phyloP scores from a whole-genome alignment of 2,113 vertebrate genomes.

The Mirza zaza region DNA sequence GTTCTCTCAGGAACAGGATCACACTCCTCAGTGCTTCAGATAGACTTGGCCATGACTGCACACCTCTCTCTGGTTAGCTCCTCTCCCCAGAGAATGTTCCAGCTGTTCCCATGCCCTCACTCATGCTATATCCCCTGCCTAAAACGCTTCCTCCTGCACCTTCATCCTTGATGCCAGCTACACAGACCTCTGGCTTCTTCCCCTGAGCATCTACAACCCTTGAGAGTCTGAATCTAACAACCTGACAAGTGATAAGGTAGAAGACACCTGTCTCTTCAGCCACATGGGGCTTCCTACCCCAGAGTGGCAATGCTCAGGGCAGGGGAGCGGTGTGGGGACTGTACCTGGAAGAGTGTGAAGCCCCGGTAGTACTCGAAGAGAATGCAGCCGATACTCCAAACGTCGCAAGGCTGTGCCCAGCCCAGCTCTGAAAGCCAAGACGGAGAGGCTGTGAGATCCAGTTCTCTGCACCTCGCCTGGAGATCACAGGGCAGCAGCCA shows the following conservation, averaged over 20 bases:
- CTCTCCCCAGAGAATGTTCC: not conserved
- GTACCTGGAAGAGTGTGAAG: slow-evolving; percentile 88
- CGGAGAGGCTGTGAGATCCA: not conserved
- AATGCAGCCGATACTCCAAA: slow-evolving; percentile 89
- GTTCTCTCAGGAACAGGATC: not conserved
- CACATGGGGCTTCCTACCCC: not conserved
- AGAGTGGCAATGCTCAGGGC: no score
- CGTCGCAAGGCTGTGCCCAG: slow-evolving; percentile 88
- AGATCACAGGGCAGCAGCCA: not conserved
- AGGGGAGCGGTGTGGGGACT: rapidly evolving
- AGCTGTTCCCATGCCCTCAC: not conserved
- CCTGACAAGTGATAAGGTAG: not conserved
- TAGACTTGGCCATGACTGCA: not conserved
- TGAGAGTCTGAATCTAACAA: not conserved
- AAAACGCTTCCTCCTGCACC: not conserved
- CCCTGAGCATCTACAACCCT: not conserved
- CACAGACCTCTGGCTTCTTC: not conserved
- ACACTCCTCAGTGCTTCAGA: not conserved
- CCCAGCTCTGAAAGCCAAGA: slow-evolving; percentile 85
- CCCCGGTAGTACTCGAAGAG: slow-evolving; percentile 88
- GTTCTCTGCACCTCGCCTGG: not conserved
- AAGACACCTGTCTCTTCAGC: not conserved
- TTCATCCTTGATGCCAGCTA: not conserved
- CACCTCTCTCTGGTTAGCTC: not conserved
- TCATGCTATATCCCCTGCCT: not conserved